phyloP scores from a whole-genome alignment of 2,888 invertebrate genomes.

The Chymomyza caudatula region DNA sequence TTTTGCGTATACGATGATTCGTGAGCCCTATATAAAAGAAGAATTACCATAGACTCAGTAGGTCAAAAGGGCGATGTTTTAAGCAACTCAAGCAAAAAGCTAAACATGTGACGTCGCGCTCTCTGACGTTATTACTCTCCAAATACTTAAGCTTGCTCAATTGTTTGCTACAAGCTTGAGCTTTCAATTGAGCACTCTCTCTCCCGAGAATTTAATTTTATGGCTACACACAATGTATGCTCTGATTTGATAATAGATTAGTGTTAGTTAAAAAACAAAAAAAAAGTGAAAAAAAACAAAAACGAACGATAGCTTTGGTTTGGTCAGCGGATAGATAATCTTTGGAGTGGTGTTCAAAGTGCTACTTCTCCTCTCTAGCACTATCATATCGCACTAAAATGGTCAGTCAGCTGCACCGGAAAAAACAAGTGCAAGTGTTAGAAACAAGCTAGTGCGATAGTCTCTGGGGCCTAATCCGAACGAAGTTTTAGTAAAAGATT shows the following conservation, averaged over 20 bases:
- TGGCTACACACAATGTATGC: not conserved
- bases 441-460: not conserved
- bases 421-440: not conserved
- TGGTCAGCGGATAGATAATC: not conserved
- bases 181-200: not conserved
- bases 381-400: not conserved
- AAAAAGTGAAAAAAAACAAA: not conserved
- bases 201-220: not conserved
- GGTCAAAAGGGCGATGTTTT: too few species aligned
- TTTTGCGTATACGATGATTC: too few species aligned
- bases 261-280: not conserved
- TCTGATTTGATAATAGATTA: not conserved
- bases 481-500: not conserved
- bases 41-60: too few species aligned
- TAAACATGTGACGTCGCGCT: not conserved
- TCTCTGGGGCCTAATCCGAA: not conserved
- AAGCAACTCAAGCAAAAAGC: not conserved
- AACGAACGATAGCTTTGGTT: too few species aligned
- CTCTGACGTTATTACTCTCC: not conserved
- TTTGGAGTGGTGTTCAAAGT: not conserved
- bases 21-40: too few species aligned
- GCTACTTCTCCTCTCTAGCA: not conserved
- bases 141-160: not conserved
- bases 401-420: not conserved
- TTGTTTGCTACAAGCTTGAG: not conserved